phyloP scores from a whole-genome alignment of 2,113 vertebrate species.

The Psophia crepitans region DNA sequence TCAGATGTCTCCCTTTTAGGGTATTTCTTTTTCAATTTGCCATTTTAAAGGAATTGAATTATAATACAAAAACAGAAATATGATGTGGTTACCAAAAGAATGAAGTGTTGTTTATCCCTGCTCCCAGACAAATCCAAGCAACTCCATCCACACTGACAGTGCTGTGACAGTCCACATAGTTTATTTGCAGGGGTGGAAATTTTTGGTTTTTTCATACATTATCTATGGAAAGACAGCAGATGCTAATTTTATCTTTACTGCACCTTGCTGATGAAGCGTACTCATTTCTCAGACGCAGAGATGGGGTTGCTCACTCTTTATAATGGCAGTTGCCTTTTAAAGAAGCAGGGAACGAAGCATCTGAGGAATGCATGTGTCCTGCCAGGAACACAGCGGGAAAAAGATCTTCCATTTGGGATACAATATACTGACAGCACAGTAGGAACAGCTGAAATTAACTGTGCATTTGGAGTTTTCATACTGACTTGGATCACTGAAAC shows the following conservation, averaged over 20 bases:
- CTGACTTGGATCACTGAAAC: background rate
- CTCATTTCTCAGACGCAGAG: background rate
- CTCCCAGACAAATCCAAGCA: background rate
- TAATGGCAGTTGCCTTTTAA: background rate
- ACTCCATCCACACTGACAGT: constrained; percentile 5
- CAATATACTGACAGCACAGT: background rate
- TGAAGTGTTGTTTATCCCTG: background rate
- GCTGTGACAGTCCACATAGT: background rate
- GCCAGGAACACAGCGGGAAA: constrained; percentile 14
- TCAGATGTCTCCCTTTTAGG: background rate
- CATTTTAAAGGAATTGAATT: background rate
- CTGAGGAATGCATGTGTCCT: background rate
- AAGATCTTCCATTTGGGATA: constrained; percentile 8
- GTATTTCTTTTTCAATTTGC: background rate
- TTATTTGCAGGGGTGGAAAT: background rate
- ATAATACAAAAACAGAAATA: background rate
- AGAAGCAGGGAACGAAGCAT: background rate
- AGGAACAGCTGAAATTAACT: constrained; percentile 18
- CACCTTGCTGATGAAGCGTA: background rate
- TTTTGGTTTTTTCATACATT: background rate
- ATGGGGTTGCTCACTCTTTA: background rate
- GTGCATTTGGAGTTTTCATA: background rate
- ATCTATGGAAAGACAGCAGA: background rate
- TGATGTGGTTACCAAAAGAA: background rate
- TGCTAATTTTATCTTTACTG: background rate